A percentile compares a stretch with the other conserved stretches of the same genome.
Conservation (phyloP, 2,113 vertebrate genomes). For the Dinomys branickii region DNA sequence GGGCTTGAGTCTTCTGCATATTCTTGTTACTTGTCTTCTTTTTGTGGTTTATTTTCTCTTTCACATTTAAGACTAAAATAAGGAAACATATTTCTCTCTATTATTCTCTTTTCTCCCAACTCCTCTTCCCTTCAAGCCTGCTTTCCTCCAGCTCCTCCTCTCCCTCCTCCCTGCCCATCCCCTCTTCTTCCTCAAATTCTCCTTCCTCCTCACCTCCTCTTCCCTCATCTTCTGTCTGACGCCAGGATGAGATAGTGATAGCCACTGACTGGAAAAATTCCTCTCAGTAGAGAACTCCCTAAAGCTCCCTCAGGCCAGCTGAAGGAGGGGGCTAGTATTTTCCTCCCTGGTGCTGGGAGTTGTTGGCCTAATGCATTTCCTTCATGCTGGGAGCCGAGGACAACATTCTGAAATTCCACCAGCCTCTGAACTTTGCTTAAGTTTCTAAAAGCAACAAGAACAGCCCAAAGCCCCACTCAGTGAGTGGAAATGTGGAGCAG, state of each 20-base stretch:
- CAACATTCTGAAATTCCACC: background rate
- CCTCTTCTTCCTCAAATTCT: too few species aligned
- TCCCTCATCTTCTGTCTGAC: background rate
- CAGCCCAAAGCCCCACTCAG: background rate
- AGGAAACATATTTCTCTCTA: background rate
- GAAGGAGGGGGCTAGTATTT: too few species aligned
- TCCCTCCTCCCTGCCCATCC: too few species aligned
- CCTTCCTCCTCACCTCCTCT: background rate
- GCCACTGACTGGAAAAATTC: background rate
- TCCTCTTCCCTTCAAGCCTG: background rate
- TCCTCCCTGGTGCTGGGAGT: background rate
- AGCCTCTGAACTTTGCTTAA: background rate
- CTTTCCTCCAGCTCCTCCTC: background rate
- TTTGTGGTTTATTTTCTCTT: background rate
- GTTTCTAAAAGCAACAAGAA: background rate
- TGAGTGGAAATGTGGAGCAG: background rate
- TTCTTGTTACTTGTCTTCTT: background rate
- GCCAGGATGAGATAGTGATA: background rate
- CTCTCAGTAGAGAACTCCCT: background rate
- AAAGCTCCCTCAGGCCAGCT: background rate
- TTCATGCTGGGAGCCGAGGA: background rate
- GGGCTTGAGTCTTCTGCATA: background rate
- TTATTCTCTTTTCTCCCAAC: background rate
- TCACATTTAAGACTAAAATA: conserved; percentile 30
- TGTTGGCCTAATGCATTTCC: too few species aligned